phyloP scores from a whole-genome alignment of 2,113 vertebrate species.

The Malurus cyaneus region DNA sequence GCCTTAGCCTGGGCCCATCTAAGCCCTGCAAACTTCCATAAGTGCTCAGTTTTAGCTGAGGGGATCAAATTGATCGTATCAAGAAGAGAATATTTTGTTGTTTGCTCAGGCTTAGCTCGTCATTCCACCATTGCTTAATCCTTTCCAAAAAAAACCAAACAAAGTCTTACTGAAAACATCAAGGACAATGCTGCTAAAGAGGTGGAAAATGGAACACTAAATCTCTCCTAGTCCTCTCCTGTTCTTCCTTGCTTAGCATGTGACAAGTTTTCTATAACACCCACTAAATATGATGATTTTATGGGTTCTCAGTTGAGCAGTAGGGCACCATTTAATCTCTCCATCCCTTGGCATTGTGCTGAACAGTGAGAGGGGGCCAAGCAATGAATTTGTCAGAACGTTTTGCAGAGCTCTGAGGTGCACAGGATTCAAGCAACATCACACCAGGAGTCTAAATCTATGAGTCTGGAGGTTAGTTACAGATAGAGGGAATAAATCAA shows the following conservation, averaged over 20 bases:
- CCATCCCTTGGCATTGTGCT: slow-evolving; percentile 7
- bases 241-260: background rate
- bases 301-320: slow-evolving; percentile 10
- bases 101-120: background rate
- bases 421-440: background rate
- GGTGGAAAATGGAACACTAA: background rate
- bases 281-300: slow-evolving; percentile 31
- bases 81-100: background rate
- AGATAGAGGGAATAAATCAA: slow-evolving; percentile 54
- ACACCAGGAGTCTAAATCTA: slow-evolving; percentile 42
- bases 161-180: background rate
- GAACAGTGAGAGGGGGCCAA: background rate
- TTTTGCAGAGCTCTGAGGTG: background rate
- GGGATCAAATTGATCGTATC: background rate
- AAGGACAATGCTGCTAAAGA: background rate
- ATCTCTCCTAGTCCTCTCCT: background rate
- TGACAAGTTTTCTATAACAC: slow-evolving; percentile 7
- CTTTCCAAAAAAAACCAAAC: background rate
- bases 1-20: background rate
- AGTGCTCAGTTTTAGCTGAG: background rate
- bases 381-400: slow-evolving; percentile 22
- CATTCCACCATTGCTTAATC: background rate
- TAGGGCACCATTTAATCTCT: slow-evolving; percentile 6
- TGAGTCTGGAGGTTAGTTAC: slow-evolving; percentile 42
- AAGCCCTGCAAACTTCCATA: background rate